phyloP scores from a whole-genome alignment of 2,888 invertebrate species.

The Branchellion lobata region DNA sequence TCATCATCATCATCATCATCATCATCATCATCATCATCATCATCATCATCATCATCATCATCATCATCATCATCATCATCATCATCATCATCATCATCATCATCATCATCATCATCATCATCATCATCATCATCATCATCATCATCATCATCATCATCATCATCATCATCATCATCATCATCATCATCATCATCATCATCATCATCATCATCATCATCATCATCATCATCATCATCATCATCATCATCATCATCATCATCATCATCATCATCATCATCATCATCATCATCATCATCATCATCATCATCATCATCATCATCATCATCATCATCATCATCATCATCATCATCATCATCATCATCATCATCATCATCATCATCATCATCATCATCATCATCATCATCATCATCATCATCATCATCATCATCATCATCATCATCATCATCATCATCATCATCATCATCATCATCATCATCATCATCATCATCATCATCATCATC shows the following conservation, averaged over 20 bases:
- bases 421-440: conserved; percentile 36
- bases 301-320: conserved; percentile 36
- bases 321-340: conserved; percentile 36
- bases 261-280: conserved; percentile 36
- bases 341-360: conserved; percentile 36
- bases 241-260: conserved; percentile 36
- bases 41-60: conserved; percentile 36
- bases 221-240: conserved; percentile 36
- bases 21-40: conserved; percentile 36
- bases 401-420: conserved; percentile 36
- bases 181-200: conserved; percentile 36
- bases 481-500: conserved; percentile 15
- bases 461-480: conserved; percentile 7
- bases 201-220: conserved; percentile 36
- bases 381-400: conserved; percentile 36
- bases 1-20: conserved; percentile 36
- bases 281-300: conserved; percentile 36
- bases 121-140: conserved; percentile 36
- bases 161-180: conserved; percentile 36
- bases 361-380: conserved; percentile 36
- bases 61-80: conserved; percentile 36
- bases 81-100: conserved; percentile 36
- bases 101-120: conserved; percentile 36
- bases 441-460: conserved; percentile 36
- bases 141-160: conserved; percentile 36